Evolutionary conservation across 2,888 invertebrate genomes (phyloP).

Genomic region (Sericinus montela): DNA sequence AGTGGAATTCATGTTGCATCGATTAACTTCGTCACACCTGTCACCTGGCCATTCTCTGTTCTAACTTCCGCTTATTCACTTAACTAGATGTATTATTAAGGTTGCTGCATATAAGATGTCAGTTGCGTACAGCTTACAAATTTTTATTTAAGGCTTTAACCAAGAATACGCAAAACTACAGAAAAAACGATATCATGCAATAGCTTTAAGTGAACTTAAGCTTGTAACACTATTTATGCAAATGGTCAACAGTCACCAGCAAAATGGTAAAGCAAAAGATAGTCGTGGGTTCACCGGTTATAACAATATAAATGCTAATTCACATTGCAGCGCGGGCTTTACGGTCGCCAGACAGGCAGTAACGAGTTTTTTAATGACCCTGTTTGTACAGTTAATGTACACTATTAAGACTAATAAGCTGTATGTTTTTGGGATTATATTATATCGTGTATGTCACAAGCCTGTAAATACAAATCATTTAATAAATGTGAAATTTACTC

Average conservation of each 20-base stretch:
- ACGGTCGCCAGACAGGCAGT: not conserved
- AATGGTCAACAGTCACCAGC: not conserved
- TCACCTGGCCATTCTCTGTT: no score
- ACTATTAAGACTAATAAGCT: not conserved
- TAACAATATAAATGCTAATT: constrained; percentile 13
- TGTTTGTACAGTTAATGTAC: not conserved
- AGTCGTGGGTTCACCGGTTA: not conserved
- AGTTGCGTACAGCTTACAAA: no score
- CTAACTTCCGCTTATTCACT: no score
- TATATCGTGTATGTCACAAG: not conserved
- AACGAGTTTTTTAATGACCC: constrained; percentile 6
- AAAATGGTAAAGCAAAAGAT: not conserved
- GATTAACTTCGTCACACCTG: no score
- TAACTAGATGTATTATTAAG: no score
- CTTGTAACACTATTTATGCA: not conserved
- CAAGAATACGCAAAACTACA: no score
- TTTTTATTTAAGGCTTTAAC: no score
- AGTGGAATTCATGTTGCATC: no score
- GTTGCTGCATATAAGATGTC: no score
- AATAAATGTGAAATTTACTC: no score
- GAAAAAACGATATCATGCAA: no score
- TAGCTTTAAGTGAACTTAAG: not conserved
- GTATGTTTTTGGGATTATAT: not conserved
- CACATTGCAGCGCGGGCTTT: not conserved
- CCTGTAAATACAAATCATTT: not conserved